These are phyloP conservation scores for Casuarius casuarius DNA, from an alignment of 2,113 vertebrate genomes.

Conservation along the genomic window DNA sequence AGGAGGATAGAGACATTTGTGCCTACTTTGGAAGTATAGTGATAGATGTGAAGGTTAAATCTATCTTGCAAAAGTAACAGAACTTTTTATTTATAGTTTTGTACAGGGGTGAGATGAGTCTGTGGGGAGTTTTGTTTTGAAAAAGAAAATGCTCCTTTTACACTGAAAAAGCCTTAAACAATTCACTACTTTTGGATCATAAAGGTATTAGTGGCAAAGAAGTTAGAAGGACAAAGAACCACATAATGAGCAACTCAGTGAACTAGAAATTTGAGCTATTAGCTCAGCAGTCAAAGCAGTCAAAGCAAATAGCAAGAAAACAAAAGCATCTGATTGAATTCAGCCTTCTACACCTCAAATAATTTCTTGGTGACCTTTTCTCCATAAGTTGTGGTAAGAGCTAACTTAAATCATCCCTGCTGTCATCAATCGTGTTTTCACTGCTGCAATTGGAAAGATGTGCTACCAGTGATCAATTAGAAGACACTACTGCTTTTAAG, in stretches of 20 bases:
- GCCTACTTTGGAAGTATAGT: neutral
- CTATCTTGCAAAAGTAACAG: neutral
- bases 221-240: neutral
- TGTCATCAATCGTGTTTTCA: constrained; percentile 44
- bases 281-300: neutral
- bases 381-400: neutral
- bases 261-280: neutral
- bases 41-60: neutral
- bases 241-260: neutral
- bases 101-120: neutral
- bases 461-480: constrained; percentile 55
- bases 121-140: neutral
- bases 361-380: constrained; percentile 37
- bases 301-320: constrained; percentile 2
- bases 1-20: neutral
- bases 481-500: constrained; percentile 31
- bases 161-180: neutral
- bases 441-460: neutral
- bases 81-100: neutral
- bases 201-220: neutral
- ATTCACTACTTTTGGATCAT: neutral
- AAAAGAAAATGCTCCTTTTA: neutral
- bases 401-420: constrained; percentile 22
- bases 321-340: neutral
- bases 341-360: constrained; percentile 2